Evolutionary conservation across 2,888 invertebrate species (phyloP).

Genomic region (Cephalotes varians): DNA sequence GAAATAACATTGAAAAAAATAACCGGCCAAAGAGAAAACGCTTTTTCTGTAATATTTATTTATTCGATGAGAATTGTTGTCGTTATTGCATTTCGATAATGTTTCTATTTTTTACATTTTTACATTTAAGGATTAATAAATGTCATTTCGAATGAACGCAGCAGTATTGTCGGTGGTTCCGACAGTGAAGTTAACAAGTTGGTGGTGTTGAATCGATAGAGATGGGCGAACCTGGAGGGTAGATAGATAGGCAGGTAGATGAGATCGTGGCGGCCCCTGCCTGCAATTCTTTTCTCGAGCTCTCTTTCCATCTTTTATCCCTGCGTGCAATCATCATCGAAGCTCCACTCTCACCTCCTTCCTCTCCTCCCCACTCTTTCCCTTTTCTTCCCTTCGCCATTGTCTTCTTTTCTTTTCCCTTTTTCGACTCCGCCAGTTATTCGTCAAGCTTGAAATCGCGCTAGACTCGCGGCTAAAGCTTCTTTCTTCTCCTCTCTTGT

Average conservation of each 20-base stretch:
- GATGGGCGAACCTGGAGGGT: constrained; percentile 78
- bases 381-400: neutral
- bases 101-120: too few relatives aligned
- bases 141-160: constrained; percentile 17
- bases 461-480: constrained; percentile 52
- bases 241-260: constrained; percentile 62
- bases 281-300: constrained; percentile 33
- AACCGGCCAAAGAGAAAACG: neutral
- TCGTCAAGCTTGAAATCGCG: constrained; percentile 57
- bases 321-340: constrained; percentile 47
- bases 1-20: constrained; percentile 1
- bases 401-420: constrained; percentile 6
- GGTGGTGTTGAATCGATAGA: constrained; percentile 85
- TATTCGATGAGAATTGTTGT: neutral
- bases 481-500: constrained; percentile 13
- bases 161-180: constrained; percentile 33
- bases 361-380: constrained; percentile 22
- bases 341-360: constrained; percentile 20
- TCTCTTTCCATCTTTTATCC: constrained; percentile 30
- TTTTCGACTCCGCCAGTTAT: constrained; percentile 59
- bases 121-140: constrained; percentile 31
- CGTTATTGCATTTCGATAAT: neutral
- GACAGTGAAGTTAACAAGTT: constrained; percentile 83
- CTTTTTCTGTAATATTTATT: neutral
- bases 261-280: constrained; percentile 68